Evolutionary conservation across 2,113 vertebrate species (phyloP).

Genomic region (Acanthochromis polyacanthus): DNA sequence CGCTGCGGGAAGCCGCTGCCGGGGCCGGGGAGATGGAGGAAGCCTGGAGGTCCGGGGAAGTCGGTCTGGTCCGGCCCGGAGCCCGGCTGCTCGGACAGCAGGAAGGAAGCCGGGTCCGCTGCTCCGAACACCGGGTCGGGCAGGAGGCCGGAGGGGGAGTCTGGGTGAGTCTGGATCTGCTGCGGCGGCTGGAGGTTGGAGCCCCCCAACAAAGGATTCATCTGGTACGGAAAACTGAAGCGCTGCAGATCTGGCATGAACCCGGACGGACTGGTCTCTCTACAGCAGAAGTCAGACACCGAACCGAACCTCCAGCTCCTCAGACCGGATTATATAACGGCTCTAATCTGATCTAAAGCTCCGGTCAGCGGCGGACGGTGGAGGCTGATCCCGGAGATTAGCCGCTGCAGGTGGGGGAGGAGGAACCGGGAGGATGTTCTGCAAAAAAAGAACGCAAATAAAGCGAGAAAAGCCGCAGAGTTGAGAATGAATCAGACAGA

Average conservation of each 20-base stretch:
- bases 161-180: conserved; percentile 82
- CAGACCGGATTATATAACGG: conserved; percentile 53
- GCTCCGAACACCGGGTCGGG: conserved; percentile 75
- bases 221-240: conserved; percentile 85
- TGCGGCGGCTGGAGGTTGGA: conserved; percentile 87
- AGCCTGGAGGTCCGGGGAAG: conserved; percentile 61
- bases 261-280: conserved; percentile 66
- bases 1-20: conserved; percentile 60
- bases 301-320: too few species aligned
- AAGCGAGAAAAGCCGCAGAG: conserved; percentile 43
- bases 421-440: neutral
- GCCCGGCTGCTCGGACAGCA: conserved; percentile 71
- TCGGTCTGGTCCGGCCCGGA: conserved; percentile 67
- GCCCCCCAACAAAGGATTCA: conserved; percentile 93
- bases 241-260: conserved; percentile 89
- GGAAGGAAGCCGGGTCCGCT: conserved; percentile 72
- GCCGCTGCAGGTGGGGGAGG: neutral
- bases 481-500: conserved; percentile 46
- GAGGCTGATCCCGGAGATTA: too few species aligned
- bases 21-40: conserved; percentile 62
- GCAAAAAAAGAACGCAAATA: conserved; percentile 8
- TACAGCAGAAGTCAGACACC: conserved; percentile 41
- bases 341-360: too few species aligned
- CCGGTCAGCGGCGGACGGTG: too few species aligned
- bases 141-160: conserved; percentile 84